A percentile compares a stretch with the other conserved stretches of the same genome.
phyloP scores from a whole-genome alignment of 2,888 invertebrate species.

The Eupithecia inturbata region DNA sequence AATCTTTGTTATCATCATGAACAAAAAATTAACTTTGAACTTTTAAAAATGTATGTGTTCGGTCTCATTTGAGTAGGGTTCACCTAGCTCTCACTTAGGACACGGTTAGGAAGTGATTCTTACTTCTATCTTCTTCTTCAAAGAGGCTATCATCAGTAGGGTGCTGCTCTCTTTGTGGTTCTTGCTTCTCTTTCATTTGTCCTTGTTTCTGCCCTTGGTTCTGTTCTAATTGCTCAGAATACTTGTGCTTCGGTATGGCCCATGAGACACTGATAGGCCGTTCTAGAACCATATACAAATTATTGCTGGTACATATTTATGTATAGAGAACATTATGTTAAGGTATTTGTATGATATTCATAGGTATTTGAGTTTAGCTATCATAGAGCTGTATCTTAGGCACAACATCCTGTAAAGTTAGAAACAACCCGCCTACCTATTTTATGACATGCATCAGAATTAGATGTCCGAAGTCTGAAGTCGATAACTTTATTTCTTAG shows the following conservation, averaged over 20 bases:
- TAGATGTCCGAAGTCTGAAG: too few species aligned
- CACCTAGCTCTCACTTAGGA: background rate
- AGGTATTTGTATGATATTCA: background rate
- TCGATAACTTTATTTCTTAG: too few species aligned
- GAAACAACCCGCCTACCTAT: background rate
- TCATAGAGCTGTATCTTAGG: background rate
- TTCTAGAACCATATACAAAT: slow-evolving; percentile 64
- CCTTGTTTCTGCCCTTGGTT: slow-evolving; percentile 37
- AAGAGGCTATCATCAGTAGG: slow-evolving; percentile 33
- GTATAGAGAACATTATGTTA: background rate
- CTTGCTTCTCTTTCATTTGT: slow-evolving; percentile 48
- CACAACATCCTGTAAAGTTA: background rate
- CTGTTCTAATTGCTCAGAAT: slow-evolving; percentile 56
- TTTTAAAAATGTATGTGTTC: background rate
- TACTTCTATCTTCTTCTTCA: slow-evolving; percentile 31
- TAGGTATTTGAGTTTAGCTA: background rate
- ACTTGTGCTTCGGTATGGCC: slow-evolving; percentile 92
- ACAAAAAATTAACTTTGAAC: too few species aligned
- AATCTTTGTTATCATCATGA: too few species aligned
- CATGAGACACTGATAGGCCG: slow-evolving; percentile 90
- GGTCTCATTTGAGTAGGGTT: background rate
- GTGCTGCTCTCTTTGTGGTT: slow-evolving; percentile 39
- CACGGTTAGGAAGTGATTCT: slow-evolving; percentile 5
- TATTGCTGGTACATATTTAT: background rate
- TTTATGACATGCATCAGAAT: background rate